These are phyloP conservation scores for Tautogolabrus adspersus DNA, from an alignment of 2,113 vertebrate species.

Conservation along the genomic window DNA sequence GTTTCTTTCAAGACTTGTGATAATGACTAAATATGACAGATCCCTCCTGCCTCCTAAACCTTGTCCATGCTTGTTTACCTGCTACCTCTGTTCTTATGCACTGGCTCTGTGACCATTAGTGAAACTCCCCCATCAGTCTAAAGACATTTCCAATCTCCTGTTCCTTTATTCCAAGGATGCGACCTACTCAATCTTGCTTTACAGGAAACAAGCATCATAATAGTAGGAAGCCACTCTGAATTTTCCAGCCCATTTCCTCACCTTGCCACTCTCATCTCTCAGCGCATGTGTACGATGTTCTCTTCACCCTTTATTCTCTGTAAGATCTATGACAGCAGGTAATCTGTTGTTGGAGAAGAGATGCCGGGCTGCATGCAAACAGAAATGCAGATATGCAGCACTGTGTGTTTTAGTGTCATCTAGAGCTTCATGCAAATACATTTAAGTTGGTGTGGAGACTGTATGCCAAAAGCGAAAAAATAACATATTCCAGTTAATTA, in stretches of 20 bases:
- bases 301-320: conserved; percentile 15
- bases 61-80: background rate
- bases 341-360: conserved; percentile 11
- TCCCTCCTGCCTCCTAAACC: background rate
- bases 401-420: background rate
- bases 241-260: conserved; percentile 71
- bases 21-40: background rate
- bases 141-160: conserved; percentile 35
- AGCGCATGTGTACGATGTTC: conserved; percentile 34
- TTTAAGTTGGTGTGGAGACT: background rate
- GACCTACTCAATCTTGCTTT: conserved; percentile 59
- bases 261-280: conserved; percentile 48
- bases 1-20: background rate
- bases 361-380: background rate
- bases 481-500: background rate
- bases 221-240: conserved; percentile 43
- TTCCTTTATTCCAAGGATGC: conserved; percentile 35
- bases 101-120: conserved; percentile 52
- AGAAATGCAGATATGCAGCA: background rate
- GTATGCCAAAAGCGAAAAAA: too few relatives aligned
- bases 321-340: conserved; percentile 52
- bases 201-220: conserved; percentile 57
- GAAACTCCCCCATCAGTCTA: conserved; percentile 35
- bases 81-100: conserved; percentile 17
- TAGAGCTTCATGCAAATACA: background rate